Conservation (phyloP, 2,113 vertebrate species). For the Cynopterus brachyotis region DNA sequence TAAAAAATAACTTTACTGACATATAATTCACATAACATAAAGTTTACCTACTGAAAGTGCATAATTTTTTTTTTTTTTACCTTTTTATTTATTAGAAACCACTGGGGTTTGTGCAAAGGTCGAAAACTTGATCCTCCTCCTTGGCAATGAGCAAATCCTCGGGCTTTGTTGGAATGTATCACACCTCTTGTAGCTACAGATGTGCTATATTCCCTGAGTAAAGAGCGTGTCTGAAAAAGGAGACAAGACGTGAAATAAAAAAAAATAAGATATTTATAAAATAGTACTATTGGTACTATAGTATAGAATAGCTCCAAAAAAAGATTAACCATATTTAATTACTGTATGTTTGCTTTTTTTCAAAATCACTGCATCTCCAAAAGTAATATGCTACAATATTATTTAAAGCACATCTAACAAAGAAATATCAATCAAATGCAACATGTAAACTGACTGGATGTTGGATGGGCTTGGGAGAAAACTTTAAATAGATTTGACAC, state of each 20-base stretch:
- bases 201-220: conserved; percentile 89
- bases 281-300: neutral
- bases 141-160: conserved; percentile 86
- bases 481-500: conserved; percentile 30
- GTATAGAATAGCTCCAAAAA: neutral
- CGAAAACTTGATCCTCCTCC: conserved; percentile 90
- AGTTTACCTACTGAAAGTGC: neutral
- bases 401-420: neutral
- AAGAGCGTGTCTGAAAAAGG: conserved; percentile 83
- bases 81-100: conserved; percentile 94
- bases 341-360: neutral
- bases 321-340: neutral
- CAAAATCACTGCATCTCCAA: neutral
- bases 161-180: conserved; percentile 91
- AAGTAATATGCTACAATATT: neutral
- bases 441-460: neutral
- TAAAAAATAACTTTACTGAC: neutral
- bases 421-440: neutral
- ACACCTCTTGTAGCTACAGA: conserved; percentile 94
- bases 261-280: neutral
- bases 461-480: neutral
- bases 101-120: conserved; percentile 95
- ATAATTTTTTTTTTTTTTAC: conserved; percentile 78
- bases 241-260: neutral
- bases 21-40: neutral